A percentile compares a stretch with the other conserved stretches of the same genome.
Conservation (phyloP, 2,113 vertebrate species). For the Charadrius vociferus region DNA sequence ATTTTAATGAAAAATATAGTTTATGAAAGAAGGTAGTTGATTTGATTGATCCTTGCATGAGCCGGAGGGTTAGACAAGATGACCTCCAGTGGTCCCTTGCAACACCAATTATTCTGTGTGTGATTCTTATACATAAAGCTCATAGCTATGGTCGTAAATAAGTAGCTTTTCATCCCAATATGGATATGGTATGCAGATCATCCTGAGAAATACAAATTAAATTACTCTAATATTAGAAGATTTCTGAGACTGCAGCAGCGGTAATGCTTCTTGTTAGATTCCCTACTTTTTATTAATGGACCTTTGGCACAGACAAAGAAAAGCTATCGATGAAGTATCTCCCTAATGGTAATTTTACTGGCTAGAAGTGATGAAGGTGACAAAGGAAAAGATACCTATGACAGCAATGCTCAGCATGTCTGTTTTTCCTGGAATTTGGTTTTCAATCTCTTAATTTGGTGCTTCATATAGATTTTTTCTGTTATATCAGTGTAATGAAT, state of each 20-base stretch:
- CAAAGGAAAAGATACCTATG: too few relatives aligned
- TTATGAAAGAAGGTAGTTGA: constrained; percentile 63
- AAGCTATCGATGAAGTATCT: too few relatives aligned
- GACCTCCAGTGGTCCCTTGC: neutral
- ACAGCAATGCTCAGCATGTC: too few relatives aligned
- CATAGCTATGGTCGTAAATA: constrained; percentile 53
- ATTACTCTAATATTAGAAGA: constrained; percentile 70
- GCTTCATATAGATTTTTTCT: too few relatives aligned
- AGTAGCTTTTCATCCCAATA: constrained; percentile 52
- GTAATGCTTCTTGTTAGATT: too few relatives aligned
- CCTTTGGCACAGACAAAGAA: too few relatives aligned
- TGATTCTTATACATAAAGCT: constrained; percentile 62
- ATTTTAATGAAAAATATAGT: constrained; percentile 75
- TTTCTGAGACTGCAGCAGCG: constrained; percentile 60
- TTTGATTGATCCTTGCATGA: constrained; percentile 34
- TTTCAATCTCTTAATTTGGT: too few relatives aligned
- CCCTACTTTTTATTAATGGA: too few relatives aligned
- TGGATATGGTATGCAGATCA: constrained; percentile 58
- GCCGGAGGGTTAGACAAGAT: neutral
- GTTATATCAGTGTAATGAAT: too few relatives aligned
- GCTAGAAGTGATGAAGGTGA: too few relatives aligned
- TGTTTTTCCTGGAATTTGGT: too few relatives aligned
- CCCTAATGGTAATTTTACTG: too few relatives aligned
- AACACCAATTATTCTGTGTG: neutral
- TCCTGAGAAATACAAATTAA: constrained; percentile 67